These are phyloP conservation scores for Euura saliciscinereae DNA, from an alignment of 1,140 invertebrate species.

Conservation along the genomic window DNA sequence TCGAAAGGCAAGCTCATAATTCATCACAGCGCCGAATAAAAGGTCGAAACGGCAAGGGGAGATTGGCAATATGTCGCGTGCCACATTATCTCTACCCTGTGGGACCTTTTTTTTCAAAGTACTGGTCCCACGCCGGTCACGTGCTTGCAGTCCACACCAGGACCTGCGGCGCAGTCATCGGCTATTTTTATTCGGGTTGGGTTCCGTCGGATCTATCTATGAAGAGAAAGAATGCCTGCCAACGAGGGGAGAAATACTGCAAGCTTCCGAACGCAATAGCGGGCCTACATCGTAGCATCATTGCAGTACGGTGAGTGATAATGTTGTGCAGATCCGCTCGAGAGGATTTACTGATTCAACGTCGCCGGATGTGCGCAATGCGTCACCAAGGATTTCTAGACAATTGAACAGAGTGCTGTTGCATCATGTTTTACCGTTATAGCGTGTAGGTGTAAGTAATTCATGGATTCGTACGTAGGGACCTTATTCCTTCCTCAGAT, in stretches of 20 bases:
- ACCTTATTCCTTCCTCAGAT: background rate
- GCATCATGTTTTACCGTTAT: background rate
- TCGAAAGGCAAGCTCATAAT: background rate
- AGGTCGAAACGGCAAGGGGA: constrained; percentile 1
- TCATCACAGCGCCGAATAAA: background rate
- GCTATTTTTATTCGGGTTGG: no score
- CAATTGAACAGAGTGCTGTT: background rate
- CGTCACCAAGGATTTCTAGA: constrained; percentile 4
- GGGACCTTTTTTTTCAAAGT: background rate
- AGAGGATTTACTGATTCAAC: constrained; percentile 2
- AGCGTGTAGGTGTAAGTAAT: background rate
- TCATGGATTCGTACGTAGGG: background rate
- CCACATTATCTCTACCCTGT: constrained; percentile 5
- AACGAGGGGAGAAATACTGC: no score
- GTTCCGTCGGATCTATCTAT: no score
- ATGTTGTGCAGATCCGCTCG: background rate
- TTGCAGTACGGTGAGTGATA: no score
- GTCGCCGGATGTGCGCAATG: background rate
- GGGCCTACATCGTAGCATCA: background rate
- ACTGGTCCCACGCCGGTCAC: background rate
- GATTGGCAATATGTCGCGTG: constrained; percentile 5
- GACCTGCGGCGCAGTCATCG: background rate
- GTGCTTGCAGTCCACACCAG: background rate
- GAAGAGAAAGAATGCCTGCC: no score
- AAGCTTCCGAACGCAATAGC: background rate